These are phyloP conservation scores for Odocoileus virginianus DNA, from an alignment of 2,113 vertebrate species.

Conservation along the genomic window DNA sequence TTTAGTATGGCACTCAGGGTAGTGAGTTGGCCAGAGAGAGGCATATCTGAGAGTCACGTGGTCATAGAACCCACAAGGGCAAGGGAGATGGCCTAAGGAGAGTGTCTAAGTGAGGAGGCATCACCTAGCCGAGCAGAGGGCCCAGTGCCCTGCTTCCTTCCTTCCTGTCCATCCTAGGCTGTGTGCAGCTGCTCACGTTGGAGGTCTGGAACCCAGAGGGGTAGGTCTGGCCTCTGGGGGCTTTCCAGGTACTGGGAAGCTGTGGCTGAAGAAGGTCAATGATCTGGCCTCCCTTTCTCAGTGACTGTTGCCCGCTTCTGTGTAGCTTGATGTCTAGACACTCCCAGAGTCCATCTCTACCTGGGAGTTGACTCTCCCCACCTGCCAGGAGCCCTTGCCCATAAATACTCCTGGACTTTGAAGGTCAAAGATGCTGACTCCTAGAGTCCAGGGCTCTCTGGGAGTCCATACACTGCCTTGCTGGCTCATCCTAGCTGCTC, in stretches of 20 bases:
- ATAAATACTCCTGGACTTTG: not conserved
- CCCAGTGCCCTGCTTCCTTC: not conserved
- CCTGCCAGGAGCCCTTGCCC: not conserved
- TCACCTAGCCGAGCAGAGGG: not conserved
- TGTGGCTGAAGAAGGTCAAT: not conserved
- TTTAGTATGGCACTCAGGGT: not conserved
- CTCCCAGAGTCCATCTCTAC: not conserved
- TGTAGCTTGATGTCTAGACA: not conserved
- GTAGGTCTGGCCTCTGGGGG: not conserved
- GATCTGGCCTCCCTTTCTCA: not conserved
- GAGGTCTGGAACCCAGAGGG: not conserved
- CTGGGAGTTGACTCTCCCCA: not conserved
- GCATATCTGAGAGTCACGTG: not conserved
- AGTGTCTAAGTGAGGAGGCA: not conserved
- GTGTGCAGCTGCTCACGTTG: not conserved
- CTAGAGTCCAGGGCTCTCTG: not conserved
- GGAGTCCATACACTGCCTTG: not conserved
- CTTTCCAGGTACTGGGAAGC: not conserved
- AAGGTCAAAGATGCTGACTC: not conserved
- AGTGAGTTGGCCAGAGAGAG: not conserved
- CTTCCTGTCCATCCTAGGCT: not conserved
- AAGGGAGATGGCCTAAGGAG: not conserved
- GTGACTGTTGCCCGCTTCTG: not conserved
- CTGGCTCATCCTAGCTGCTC: not conserved
- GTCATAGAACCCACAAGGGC: not conserved